These are phyloP conservation scores for Hippocampus kuda DNA, from an alignment of 2,797 vertebrate genomes.

Conservation along the genomic window DNA sequence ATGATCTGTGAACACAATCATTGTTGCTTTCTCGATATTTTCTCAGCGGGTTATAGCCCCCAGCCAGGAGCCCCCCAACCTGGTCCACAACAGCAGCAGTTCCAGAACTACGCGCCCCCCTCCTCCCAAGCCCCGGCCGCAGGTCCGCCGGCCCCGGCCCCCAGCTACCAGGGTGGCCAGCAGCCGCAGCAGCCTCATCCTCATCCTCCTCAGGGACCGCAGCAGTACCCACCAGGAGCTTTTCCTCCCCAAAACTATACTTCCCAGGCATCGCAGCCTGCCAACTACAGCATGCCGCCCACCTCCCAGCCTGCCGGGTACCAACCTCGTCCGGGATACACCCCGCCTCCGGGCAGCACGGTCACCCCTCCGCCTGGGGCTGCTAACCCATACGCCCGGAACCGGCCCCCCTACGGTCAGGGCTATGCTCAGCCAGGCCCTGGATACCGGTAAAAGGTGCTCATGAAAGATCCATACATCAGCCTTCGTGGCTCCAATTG, in stretches of 20 bases:
- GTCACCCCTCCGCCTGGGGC: constrained; percentile 81
- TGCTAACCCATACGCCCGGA: constrained; percentile 89
- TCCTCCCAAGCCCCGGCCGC: constrained; percentile 77
- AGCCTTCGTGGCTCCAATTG: constrained; percentile 35
- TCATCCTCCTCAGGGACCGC: constrained; percentile 74
- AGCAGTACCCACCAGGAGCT: constrained; percentile 79
- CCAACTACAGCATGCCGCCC: constrained; percentile 79
- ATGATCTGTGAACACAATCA: too few relatives aligned
- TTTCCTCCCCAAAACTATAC: constrained; percentile 87
- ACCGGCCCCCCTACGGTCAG: constrained; percentile 83
- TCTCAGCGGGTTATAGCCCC: constrained; percentile 79
- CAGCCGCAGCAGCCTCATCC: constrained; percentile 69
- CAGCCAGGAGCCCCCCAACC: constrained; percentile 70
- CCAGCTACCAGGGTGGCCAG: constrained; percentile 68
- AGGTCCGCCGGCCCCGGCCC: constrained; percentile 44
- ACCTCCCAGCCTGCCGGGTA: constrained; percentile 77
- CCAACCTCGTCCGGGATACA: constrained; percentile 83
- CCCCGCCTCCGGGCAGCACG: constrained; percentile 77
- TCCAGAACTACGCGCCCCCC: constrained; percentile 83
- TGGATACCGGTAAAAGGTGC: constrained; percentile 77
- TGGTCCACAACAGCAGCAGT: constrained; percentile 75
- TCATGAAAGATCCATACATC: constrained; percentile 28
- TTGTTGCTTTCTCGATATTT: neutral
- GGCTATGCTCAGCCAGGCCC: constrained; percentile 92
- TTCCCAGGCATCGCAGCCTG: constrained; percentile 80